Base-by-base conservation (phyloP, 2,888 invertebrate species). In the Meliscaeva auricollis region DNA sequence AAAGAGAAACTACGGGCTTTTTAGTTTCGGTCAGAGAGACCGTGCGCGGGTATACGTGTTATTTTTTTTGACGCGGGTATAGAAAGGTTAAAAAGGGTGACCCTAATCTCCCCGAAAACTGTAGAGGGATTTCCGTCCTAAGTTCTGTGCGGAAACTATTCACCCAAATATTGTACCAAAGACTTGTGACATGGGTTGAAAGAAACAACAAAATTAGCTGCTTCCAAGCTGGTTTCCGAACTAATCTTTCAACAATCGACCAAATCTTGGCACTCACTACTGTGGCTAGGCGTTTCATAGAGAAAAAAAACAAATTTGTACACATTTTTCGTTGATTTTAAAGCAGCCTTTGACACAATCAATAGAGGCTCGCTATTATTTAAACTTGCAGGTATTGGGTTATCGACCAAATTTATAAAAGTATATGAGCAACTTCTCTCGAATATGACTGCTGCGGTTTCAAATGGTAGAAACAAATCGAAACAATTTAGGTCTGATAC, bases 301-400 rank as follows among this genome's bases (percentile, higher is more conserved):
- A 56, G 2, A 56, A 35, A 15, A 17, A 5, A 11, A 35, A 35
- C 26, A 17, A 1, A 3, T n/a, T n/a, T 41, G 0, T 41, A 22
- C 7, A 3, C 26, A 5, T 62, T 13, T 41, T 62, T 62, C 13
- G 60, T 41, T 5, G 60, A 44, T 4, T 44, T 64, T 15, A 64
- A 64, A 30, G 44, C 46, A 8, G 48, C 48, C 0, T 50, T 22
- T 22, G 48, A 50, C 15, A 44, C 44, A 3, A 9, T 48, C 3
- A 48, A 48, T 11, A 48, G 48, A 48, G 11, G 22, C 7, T 52
- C 52, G 6, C 30, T 52, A 11, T 7, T 8, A 6, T 30, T 30
- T 6, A 52, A 52, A 26, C 30, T 52, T 0, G 52, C 52, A 30
- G 30, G 9, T 20, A 30, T 30, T 52, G 52, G 52, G 3, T 7